These are phyloP conservation scores for Hypsibius dujardini DNA, from an alignment of 1,140 invertebrate genomes.

Conservation along the genomic window DNA sequence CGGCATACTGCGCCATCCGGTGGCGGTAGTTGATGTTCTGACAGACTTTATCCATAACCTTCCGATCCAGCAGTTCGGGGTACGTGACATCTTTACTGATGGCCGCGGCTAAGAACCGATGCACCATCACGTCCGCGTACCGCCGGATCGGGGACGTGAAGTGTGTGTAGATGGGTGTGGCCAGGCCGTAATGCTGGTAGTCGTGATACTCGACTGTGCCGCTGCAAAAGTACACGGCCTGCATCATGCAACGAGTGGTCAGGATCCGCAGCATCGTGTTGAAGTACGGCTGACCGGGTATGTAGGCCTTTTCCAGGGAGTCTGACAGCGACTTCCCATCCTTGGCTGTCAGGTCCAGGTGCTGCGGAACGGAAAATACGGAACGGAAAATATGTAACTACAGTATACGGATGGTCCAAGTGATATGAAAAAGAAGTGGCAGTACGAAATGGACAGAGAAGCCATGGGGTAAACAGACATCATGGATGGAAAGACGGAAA, in stretches of 20 bases:
- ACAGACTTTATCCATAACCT: constrained; percentile 50
- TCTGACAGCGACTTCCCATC: constrained; percentile 50
- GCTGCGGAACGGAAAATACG: constrained; percentile 71
- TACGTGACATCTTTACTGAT: constrained; percentile 72
- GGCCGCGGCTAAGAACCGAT: constrained; percentile 65
- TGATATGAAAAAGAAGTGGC: not conserved
- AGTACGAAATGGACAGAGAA: constrained; percentile 7
- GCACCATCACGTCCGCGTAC: constrained; percentile 87
- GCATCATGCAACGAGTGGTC: constrained; percentile 94
- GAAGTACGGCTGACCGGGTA: constrained; percentile 59
- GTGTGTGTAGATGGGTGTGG: constrained; percentile 80
- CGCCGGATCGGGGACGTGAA: constrained; percentile 87
- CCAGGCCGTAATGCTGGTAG: constrained; percentile 77
- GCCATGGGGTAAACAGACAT: not conserved
- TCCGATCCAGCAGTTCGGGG: constrained; percentile 66
- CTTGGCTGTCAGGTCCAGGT: constrained; percentile 22
- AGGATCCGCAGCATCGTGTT: constrained; percentile 84
- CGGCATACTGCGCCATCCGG: constrained; percentile 91
- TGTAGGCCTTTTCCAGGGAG: constrained; percentile 58
- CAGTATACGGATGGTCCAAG: constrained; percentile 74
- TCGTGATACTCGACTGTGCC: constrained; percentile 49
- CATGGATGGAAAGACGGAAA: not conserved
- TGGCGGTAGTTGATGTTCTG: constrained; percentile 85
- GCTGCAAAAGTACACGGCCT: constrained; percentile 91
- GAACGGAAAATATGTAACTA: not conserved